Base-by-base conservation (phyloP, 2,113 vertebrate genomes). In the Hassar affinis region DNA sequence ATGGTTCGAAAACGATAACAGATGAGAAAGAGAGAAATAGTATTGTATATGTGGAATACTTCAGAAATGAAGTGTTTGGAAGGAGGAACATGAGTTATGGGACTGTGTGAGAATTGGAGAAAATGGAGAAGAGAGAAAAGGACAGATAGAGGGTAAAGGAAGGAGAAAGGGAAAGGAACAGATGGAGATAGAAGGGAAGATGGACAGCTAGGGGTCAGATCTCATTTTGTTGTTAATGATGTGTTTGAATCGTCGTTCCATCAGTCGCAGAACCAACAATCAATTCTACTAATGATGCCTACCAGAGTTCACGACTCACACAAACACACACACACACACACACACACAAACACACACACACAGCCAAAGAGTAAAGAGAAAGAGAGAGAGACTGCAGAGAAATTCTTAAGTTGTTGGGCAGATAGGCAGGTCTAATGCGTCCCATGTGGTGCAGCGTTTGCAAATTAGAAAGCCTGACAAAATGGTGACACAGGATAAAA, bases 211-310 rank as follows among this genome's bases (percentile, higher is more conserved):
- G 47, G 59, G 89, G 87, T 87, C 86, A 87, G 71, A 42, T 83
- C 83, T 86, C 68, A 54, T 49, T 86, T 20, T 86, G 59, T 78
- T 84, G 80, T n/a, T 84, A 83, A 52, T 90, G 85, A 80, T 54
- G 51, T 77, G 81, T 86, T 82, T 54, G 81, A 83, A 79, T 84
- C 85, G 72, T 61, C 77, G 80, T 86, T 83, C 87, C 87, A 89
- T 84, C 90, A 90, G 89, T 89, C 89, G 88, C 84, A 85, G 87
- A 80, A 80, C 82, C 84, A 88, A 87, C 84, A 91, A 88, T 93
- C 87, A 90, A 86, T 87, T 84, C 81, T 82, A 84, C 85, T 91
- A 91, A 91, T 88, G 86, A 87, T 85, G 86, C 87, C 72, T 89
- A 89, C 45, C 38, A 47, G 38, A 75, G n/a, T 75, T 75, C 25